These are phyloP conservation scores for Isoperla grammatica DNA, from an alignment of 2,888 invertebrate species.

Conservation along the genomic window DNA sequence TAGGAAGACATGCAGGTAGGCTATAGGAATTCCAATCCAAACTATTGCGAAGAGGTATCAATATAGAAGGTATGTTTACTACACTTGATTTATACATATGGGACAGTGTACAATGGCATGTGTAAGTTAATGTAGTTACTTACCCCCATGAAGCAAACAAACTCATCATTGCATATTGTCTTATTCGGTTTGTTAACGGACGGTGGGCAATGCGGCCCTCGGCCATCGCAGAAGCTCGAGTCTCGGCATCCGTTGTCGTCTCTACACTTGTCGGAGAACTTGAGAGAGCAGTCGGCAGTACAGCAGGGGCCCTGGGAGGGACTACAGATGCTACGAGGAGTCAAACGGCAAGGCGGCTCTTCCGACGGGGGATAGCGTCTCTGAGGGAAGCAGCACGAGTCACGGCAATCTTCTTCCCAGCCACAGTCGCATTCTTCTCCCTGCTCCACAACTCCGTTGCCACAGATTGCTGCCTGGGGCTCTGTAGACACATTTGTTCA, in stretches of 20 bases:
- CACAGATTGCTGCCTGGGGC: constrained; percentile 91
- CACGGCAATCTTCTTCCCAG: constrained; percentile 94
- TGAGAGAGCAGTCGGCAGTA: constrained; percentile 75
- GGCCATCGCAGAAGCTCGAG: constrained; percentile 86
- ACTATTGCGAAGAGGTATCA: no score
- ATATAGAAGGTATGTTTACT: no score
- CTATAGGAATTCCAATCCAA: no score
- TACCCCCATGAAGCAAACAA: constrained; percentile 95
- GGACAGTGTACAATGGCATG: no score
- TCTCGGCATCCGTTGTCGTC: constrained; percentile 92
- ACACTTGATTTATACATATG: no score
- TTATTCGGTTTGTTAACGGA: constrained; percentile 90
- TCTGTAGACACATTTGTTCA: constrained; percentile 63
- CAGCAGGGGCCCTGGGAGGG: constrained; percentile 96
- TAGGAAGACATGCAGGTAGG: no score
- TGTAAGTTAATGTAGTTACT: no score
- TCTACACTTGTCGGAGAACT: constrained; percentile 82
- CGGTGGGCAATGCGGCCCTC: constrained; percentile 84
- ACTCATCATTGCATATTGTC: constrained; percentile 93
- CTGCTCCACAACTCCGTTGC: constrained; percentile 95
- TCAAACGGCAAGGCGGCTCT: constrained; percentile 82
- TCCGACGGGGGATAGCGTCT: constrained; percentile 67
- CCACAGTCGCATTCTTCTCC: constrained; percentile 99
- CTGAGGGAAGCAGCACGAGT: constrained; percentile 90
- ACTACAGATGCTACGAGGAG: constrained; percentile 71